phyloP scores from a whole-genome alignment of 2,888 invertebrate species.

The Lasioglossum pauxillum region DNA sequence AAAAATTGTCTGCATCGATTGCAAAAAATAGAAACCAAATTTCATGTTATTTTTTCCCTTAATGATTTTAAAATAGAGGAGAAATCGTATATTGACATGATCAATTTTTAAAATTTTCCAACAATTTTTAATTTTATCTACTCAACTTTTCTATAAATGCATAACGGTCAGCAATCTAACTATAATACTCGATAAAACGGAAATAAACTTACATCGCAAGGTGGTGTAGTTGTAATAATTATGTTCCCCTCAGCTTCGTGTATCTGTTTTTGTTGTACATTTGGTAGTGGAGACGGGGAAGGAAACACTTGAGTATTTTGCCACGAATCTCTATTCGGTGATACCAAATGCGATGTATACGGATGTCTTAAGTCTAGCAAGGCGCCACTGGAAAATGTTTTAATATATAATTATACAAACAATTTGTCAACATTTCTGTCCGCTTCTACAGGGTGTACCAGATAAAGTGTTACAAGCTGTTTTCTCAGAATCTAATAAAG shows the following conservation, averaged over 20 bases:
- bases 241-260: conserved; percentile 60
- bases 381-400: conserved; percentile 35
- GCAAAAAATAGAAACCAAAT: no score
- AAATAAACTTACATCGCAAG: conserved; percentile 69
- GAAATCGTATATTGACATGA: no score
- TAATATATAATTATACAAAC: conserved; percentile 3
- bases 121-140: no score
- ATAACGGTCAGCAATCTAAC: no score
- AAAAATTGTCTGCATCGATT: no score
- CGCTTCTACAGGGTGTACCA: not conserved
- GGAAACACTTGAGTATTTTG: conserved; percentile 73
- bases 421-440: not conserved
- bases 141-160: no score
- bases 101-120: no score
- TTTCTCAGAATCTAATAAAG: no score
- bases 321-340: conserved; percentile 74
- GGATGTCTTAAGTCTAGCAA: conserved; percentile 58
- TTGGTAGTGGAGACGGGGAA: conserved; percentile 67
- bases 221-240: conserved; percentile 65
- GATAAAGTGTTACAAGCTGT: no score
- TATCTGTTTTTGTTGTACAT: conserved; percentile 62
- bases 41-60: no score
- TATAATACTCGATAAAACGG: not conserved
- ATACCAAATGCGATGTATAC: conserved; percentile 72
- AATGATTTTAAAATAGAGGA: no score